phyloP scores from a whole-genome alignment of 1,140 invertebrate genomes.

The Monomorium pharaonis region DNA sequence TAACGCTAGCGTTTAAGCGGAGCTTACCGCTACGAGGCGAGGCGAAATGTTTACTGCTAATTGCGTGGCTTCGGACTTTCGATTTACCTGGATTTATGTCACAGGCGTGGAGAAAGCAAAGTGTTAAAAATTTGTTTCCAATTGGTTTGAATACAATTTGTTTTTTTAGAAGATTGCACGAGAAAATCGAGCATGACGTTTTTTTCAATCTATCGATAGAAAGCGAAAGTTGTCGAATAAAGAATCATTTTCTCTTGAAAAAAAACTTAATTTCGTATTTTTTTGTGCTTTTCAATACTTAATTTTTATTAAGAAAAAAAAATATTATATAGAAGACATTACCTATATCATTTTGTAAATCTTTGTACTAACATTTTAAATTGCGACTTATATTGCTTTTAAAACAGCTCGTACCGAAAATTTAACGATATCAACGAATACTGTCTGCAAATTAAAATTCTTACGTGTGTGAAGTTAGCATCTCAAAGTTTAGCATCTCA shows the following conservation, averaged over 20 bases:
- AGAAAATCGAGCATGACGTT: not conserved
- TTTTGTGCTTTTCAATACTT: not conserved
- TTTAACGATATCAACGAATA: not conserved
- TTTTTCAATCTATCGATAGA: slow-evolving; percentile 7
- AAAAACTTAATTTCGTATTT: not conserved
- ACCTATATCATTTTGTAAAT: not conserved
- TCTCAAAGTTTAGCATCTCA: no score
- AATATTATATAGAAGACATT: no score
- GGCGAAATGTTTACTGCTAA: slow-evolving; percentile 72
- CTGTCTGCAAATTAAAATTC: slow-evolving; percentile 20
- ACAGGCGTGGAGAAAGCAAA: not conserved
- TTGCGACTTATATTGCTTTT: not conserved
- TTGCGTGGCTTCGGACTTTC: slow-evolving; percentile 59
- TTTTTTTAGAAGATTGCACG: not conserved
- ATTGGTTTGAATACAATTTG: not conserved
- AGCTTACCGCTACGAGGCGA: slow-evolving; percentile 68
- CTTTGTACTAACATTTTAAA: slow-evolving; percentile 25
- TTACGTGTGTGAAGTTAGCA: no score
- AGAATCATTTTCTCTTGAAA: not conserved
- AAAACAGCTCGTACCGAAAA: not conserved
- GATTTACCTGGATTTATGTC: slow-evolving; percentile 64
- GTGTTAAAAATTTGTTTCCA: slow-evolving; percentile 35
- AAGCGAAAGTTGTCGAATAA: not conserved
- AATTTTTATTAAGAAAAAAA: no score
- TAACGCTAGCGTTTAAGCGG: slow-evolving; percentile 65